phyloP scores from a whole-genome alignment of 2,113 vertebrate species.

The Echinops telfairi region DNA sequence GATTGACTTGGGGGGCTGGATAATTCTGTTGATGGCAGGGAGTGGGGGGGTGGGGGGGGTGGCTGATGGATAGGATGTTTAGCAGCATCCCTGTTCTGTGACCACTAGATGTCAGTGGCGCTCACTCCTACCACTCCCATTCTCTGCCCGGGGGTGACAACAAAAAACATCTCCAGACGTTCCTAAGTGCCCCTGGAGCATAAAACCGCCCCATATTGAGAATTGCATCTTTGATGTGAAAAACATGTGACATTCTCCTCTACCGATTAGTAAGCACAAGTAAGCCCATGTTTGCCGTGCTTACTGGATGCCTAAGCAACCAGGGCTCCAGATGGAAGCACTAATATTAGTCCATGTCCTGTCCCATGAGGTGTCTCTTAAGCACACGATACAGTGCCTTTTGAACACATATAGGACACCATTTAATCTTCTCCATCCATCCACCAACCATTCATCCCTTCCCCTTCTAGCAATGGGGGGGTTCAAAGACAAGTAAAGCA shows the following conservation, averaged over 20 bases:
- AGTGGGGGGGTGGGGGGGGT: background rate
- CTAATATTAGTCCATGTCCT: background rate
- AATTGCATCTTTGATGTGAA: background rate
- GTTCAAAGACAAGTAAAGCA: background rate
- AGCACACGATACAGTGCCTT: background rate
- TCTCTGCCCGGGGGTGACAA: background rate
- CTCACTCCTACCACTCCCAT: background rate
- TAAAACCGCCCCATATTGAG: background rate
- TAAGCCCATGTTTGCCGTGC: too few species aligned
- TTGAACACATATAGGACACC: background rate
- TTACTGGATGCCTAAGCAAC: background rate
- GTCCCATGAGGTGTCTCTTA: background rate
- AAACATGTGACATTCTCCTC: too few species aligned
- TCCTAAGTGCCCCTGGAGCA: background rate
- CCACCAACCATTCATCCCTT: background rate
- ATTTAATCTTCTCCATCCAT: background rate
- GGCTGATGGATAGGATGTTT: background rate
- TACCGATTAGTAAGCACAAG: too few species aligned
- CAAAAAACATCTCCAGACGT: background rate
- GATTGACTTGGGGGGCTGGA: background rate
- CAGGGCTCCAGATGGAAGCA: background rate
- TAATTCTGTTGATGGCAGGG: background rate
- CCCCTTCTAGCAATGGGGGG: background rate
- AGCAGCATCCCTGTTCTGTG: background rate
- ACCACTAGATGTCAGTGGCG: constrained; percentile 30